Percentiles rank a stretch among this genome's conserved stretches.
These are phyloP conservation scores for Caenorhabditis remanei DNA, from an alignment of 1,140 invertebrate species.

Conservation along the genomic window DNA sequence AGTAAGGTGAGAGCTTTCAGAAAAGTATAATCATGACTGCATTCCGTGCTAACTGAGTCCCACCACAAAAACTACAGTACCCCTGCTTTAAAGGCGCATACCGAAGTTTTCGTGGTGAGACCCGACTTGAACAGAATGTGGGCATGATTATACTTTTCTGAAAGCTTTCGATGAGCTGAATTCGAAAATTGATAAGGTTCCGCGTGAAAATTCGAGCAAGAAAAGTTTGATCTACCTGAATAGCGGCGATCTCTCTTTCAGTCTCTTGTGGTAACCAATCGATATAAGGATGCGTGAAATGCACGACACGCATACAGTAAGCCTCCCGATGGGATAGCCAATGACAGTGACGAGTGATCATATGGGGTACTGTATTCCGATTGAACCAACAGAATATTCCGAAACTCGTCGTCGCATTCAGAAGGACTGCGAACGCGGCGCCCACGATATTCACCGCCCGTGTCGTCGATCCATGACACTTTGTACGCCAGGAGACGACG, in stretches of 20 bases:
- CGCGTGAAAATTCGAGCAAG: neutral
- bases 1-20: too few species aligned
- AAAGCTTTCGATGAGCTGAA: too few species aligned
- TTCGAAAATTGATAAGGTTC: neutral
- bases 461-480: conserved; percentile 42
- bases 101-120: too few species aligned
- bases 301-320: conserved; percentile 53
- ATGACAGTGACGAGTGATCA: conserved; percentile 58
- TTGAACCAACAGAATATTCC: conserved; percentile 59
- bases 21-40: too few species aligned
- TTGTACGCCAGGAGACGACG: conserved; percentile 53
- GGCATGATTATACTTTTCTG: too few species aligned
- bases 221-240: conserved; percentile 25
- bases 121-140: too few species aligned
- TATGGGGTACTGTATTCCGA: conserved; percentile 46
- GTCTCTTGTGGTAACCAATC: conserved; percentile 57
- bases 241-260: conserved; percentile 56
- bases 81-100: too few species aligned
- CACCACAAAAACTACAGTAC: too few species aligned
- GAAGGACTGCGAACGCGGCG: conserved; percentile 34
- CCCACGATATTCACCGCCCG: conserved; percentile 46
- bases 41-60: too few species aligned
- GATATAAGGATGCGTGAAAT: conserved; percentile 59
- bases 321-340: conserved; percentile 47
- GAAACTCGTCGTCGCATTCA: conserved; percentile 52